A percentile compares a stretch with the other conserved stretches of the same genome.
Conservation (phyloP, 2,888 invertebrate species). For the Acronicta alni region DNA sequence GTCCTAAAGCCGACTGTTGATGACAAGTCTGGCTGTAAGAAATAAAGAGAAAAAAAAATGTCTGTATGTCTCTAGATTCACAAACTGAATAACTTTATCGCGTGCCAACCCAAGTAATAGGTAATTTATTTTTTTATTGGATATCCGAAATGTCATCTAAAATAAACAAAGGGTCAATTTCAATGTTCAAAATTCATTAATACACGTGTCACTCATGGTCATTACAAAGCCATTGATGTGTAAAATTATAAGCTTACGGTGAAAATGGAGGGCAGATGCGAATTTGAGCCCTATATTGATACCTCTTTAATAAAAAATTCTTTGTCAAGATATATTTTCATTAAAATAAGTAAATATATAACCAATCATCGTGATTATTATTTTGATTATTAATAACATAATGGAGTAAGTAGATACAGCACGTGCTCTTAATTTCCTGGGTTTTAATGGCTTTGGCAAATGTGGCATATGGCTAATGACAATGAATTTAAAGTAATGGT, state of each 20-base stretch:
- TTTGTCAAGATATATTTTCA: background rate
- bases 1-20: no score
- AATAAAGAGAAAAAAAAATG: no score
- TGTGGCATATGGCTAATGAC: background rate
- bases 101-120: no score
- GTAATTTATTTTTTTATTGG: no score
- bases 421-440: slow-evolving; percentile 21
- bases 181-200: slow-evolving; percentile 28
- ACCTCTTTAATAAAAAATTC: background rate
- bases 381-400: slow-evolving; percentile 27
- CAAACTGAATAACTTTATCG: no score
- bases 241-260: slow-evolving; percentile 28
- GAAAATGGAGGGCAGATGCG: background rate
- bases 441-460: slow-evolving; percentile 7
- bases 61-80: no score
- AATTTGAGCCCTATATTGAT: background rate
- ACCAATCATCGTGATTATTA: slow-evolving; percentile 32
- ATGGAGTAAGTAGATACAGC: slow-evolving; percentile 2
- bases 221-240: slow-evolving; percentile 38
- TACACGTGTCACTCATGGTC: slow-evolving; percentile 38
- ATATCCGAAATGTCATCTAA: background rate
- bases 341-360: slow-evolving; percentile 18
- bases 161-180: slow-evolving; percentile 32
- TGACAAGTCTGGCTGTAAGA: no score
- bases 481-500: no score